Conservation (phyloP, 2,888 invertebrate genomes). For the Mimumesa dahlbomi region DNA sequence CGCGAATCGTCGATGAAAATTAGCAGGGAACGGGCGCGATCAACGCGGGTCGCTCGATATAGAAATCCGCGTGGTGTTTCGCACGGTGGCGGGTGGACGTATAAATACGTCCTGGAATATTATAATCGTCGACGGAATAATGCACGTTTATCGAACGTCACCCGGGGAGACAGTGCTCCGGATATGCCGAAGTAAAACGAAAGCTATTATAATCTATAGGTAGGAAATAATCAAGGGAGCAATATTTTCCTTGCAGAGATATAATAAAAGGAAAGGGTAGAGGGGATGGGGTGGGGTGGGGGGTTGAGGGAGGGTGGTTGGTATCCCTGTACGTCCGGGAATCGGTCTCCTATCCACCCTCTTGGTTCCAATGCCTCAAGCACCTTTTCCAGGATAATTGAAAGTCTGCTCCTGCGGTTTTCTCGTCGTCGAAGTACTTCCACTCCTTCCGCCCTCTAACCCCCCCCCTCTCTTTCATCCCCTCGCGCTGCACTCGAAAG, state of each 20-base stretch:
- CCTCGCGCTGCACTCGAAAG: no score
- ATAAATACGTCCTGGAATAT: no score
- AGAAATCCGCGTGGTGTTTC: no score
- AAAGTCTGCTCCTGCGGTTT: slow-evolving; percentile 53
- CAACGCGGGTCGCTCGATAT: no score
- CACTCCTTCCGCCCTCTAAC: slow-evolving; percentile 8
- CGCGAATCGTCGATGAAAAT: no score
- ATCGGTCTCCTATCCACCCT: slow-evolving; percentile 10
- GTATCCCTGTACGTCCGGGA: slow-evolving; percentile 6
- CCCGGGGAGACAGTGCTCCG: no score
- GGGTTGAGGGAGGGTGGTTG: not conserved
- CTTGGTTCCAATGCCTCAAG: slow-evolving; percentile 37
- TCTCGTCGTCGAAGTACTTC: slow-evolving; percentile 39
- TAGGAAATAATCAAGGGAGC: not conserved
- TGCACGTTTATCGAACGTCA: no score
- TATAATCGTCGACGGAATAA: no score
- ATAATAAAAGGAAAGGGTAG: no score
- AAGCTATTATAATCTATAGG: not conserved
- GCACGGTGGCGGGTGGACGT: no score
- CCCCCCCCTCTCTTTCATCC: not conserved
- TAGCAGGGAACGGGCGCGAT: no score
- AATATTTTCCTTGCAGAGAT: not conserved
- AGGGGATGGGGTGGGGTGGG: no score
- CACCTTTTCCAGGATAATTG: slow-evolving; percentile 56
- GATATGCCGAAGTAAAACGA: not conserved